These are phyloP conservation scores for Ciona savignyi DNA, from an alignment of 23 tunicate species.

Conservation along the genomic window DNA sequence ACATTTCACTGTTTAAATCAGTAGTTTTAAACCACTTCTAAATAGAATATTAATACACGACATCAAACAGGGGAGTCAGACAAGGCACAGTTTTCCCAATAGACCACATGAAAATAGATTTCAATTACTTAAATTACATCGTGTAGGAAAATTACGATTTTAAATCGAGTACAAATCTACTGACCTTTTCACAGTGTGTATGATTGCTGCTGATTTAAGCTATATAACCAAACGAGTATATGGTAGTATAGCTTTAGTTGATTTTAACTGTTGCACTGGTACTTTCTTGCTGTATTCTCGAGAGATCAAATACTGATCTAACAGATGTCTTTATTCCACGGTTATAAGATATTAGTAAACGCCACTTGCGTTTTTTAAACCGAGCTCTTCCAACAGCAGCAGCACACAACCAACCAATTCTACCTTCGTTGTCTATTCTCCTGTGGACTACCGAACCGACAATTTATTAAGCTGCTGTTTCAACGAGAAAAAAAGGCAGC, in stretches of 20 bases:
- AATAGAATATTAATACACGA: too few species aligned
- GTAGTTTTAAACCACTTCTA: too few species aligned
- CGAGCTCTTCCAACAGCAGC: slow-evolving; percentile 13
- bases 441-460: not conserved
- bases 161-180: too few species aligned
- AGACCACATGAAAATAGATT: too few species aligned
- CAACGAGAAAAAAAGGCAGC: slow-evolving; percentile 4
- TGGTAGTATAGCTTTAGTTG: not conserved
- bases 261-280: not conserved
- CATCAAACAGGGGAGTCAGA: too few species aligned
- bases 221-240: not conserved
- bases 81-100: too few species aligned
- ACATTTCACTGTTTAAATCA: too few species aligned
- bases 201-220: not conserved
- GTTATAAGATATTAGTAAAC: not conserved
- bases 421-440: slow-evolving; percentile 15
- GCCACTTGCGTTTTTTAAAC: not conserved
- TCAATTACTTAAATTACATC: too few species aligned
- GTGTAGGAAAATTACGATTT: too few species aligned
- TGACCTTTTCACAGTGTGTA: slow-evolving; percentile 21
- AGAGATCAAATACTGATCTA: not conserved
- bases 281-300: not conserved
- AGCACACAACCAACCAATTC: slow-evolving; percentile 8
- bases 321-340: not conserved
- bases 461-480: slow-evolving; percentile 2